A percentile compares a stretch with the other conserved stretches of the same genome.
Evolutionary conservation across 1,140 invertebrate species (phyloP).

Genomic region (Lordiphosa clarofinis): DNA sequence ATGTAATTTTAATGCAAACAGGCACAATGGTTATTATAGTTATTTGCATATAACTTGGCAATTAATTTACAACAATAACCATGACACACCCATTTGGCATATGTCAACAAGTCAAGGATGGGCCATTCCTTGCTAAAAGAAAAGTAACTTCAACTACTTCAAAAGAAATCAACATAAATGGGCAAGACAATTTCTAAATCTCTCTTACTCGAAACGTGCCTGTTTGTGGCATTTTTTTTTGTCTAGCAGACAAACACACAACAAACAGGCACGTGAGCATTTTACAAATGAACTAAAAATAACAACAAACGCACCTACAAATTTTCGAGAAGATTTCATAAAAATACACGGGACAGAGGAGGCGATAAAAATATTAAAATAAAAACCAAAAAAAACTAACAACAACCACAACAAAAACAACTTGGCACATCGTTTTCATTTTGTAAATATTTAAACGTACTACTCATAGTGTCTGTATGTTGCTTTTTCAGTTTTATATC

Average conservation of each 20-base stretch:
- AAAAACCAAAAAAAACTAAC: slow-evolving; percentile 40
- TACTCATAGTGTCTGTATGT: slow-evolving; percentile 23
- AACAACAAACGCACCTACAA: slow-evolving; percentile 37
- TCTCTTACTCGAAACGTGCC: slow-evolving; percentile 52
- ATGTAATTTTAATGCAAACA: slow-evolving; percentile 45
- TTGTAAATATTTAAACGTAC: slow-evolving; percentile 52
- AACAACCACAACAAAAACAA: slow-evolving; percentile 22
- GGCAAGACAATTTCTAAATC: slow-evolving; percentile 58
- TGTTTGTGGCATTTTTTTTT: slow-evolving; percentile 41
- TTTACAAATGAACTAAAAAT: slow-evolving; percentile 50
- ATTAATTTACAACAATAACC: slow-evolving; percentile 60
- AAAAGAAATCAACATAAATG: slow-evolving; percentile 58
- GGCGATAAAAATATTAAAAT: slow-evolving; percentile 67
- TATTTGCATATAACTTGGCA: slow-evolving; percentile 74
- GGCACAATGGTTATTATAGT: slow-evolving; percentile 58
- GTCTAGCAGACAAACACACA: slow-evolving; percentile 26
- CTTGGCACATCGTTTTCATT: slow-evolving; percentile 1
- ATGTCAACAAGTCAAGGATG: slow-evolving; percentile 58
- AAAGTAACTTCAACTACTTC: slow-evolving; percentile 31
- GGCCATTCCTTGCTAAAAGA: slow-evolving; percentile 25
- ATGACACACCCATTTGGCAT: slow-evolving; percentile 47
- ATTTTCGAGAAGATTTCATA: slow-evolving; percentile 52
- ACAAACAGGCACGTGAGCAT: slow-evolving; percentile 53
- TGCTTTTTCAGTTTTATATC: slow-evolving; percentile 21
- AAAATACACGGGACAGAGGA: slow-evolving; percentile 40